A percentile compares a stretch with the other conserved stretches of the same genome.
These are phyloP conservation scores for Manacus vitellinus DNA, from an alignment of 2,113 vertebrate genomes.

Conservation along the genomic window DNA sequence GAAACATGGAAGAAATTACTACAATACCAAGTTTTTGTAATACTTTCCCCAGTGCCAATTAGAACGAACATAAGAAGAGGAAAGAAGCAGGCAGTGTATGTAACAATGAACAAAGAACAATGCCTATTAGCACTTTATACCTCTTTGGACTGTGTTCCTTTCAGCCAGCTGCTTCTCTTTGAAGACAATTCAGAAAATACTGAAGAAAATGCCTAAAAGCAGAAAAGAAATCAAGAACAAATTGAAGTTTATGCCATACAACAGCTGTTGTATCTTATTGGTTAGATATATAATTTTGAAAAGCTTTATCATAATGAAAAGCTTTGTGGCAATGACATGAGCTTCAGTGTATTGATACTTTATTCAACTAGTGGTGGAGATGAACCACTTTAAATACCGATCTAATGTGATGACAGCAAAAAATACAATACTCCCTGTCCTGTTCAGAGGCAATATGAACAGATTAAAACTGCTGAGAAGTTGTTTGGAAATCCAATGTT, in stretches of 20 bases:
- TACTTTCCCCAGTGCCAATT: neutral
- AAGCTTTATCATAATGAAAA: neutral
- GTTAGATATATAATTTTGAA: conserved; percentile 74
- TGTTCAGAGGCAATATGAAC: conserved; percentile 79
- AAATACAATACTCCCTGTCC: conserved; percentile 78
- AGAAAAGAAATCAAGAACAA: conserved; percentile 62
- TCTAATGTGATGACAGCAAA: conserved; percentile 77
- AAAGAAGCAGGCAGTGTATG: conserved; percentile 74
- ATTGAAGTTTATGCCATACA: conserved; percentile 63
- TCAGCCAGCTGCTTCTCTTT: conserved; percentile 25
- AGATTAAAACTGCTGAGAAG: conserved; percentile 68
- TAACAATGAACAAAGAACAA: conserved; percentile 64
- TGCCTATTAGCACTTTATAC: neutral
- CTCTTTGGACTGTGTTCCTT: conserved; percentile 4
- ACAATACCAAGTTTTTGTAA: neutral
- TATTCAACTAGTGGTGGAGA: conserved; percentile 61
- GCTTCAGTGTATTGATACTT: conserved; percentile 49
- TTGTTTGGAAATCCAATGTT: conserved; percentile 55
- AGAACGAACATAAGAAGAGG: conserved; percentile 65
- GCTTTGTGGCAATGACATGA: neutral
- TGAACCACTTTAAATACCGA: conserved; percentile 81
- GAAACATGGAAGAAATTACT: conserved; percentile 71
- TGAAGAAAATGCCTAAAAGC: conserved; percentile 51
- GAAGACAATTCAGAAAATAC: conserved; percentile 22
- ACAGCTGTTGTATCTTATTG: neutral